A percentile compares a stretch with the other conserved stretches of the same genome.
Conservation (phyloP, 1,140 invertebrate species). For the Cydia pomonella region DNA sequence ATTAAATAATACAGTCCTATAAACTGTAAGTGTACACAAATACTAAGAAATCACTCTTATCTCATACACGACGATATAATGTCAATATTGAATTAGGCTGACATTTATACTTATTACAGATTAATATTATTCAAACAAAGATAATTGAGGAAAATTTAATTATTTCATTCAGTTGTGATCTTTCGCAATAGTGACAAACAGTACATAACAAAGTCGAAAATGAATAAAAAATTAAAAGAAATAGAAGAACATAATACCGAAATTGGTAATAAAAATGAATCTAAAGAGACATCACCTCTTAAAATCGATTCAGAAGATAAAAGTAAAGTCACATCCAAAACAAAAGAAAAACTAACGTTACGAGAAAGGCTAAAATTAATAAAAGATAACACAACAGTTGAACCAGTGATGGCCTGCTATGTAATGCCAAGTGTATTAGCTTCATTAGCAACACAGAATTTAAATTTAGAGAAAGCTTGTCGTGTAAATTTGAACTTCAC, state of each 20-base stretch:
- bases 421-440: slow-evolving; percentile 89
- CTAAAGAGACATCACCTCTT: slow-evolving; percentile 55
- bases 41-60: slow-evolving; percentile 16
- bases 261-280: slow-evolving; percentile 46
- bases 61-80: slow-evolving; percentile 15
- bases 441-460: slow-evolving; percentile 88
- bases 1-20: slow-evolving; percentile 10
- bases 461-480: slow-evolving; percentile 93
- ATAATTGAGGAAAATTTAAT: not conserved
- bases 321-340: slow-evolving; percentile 40
- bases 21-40: slow-evolving; percentile 11
- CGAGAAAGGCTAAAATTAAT: slow-evolving; percentile 80
- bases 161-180: slow-evolving; percentile 6
- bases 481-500: slow-evolving; percentile 87
- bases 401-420: slow-evolving; percentile 89
- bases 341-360: slow-evolving; percentile 59
- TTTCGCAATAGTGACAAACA: not conserved
- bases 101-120: slow-evolving; percentile 3
- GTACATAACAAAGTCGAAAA: not conserved
- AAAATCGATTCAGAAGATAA: slow-evolving; percentile 47
- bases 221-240: slow-evolving; percentile 32
- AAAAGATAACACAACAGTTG: slow-evolving; percentile 86
- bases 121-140: slow-evolving; percentile 14
- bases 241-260: slow-evolving; percentile 39
- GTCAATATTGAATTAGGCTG: slow-evolving; percentile 17